Evolutionary conservation across 2,797 vertebrate species (phyloP), one percentile per base, ranked within the genome.

Genomic region (Phrynocephalus vlangalii): DNA sequence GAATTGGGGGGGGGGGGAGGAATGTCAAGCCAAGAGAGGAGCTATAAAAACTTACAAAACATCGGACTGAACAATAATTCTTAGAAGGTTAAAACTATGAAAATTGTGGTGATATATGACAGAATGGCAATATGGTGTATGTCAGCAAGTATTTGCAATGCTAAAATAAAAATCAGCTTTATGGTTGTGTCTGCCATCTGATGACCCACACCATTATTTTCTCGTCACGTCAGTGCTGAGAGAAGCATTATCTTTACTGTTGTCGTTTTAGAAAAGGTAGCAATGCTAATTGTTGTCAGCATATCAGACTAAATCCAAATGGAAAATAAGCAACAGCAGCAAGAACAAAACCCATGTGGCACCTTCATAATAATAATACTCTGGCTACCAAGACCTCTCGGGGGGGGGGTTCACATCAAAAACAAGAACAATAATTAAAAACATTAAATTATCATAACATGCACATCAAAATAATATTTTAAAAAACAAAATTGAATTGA

Each of bases 221-320:
- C 48, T 9, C 44, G 33, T 13, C 13, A 48, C 50, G 52, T 38
- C 72, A 52, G 60, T 60, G 26, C 33, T n/a, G 44, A 81, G 52
- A 63, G n/a, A 83, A 33, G 28, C 30, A 66, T 81, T 73, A 81
- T 63, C 56, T 86, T 75, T 18, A 81, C 70, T 24, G 71, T 63
- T 63, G 52, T 56, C 9, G 11, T 56, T 56, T 56, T 56, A 56
- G 52, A 56, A 56, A 56, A 56, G 52, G 38, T 44, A 44, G 38
- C 38, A 3, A 56, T 56, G 9, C 13, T 56, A 56, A 13, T 10
- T 13, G 9, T 9, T 56, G 52, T 1, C 9, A 56, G 52, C 52
- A 56, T 56, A 56, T 56, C 52, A 9, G 13, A 13, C 52, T 10
- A 56, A 56, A 56, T 56, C 52, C 52, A 56, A 56, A 56, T 6